A percentile compares a stretch with the other conserved stretches of the same genome.
Evolutionary conservation across 2,113 vertebrate species (phyloP).

Genomic region (Ceratotherium simum): DNA sequence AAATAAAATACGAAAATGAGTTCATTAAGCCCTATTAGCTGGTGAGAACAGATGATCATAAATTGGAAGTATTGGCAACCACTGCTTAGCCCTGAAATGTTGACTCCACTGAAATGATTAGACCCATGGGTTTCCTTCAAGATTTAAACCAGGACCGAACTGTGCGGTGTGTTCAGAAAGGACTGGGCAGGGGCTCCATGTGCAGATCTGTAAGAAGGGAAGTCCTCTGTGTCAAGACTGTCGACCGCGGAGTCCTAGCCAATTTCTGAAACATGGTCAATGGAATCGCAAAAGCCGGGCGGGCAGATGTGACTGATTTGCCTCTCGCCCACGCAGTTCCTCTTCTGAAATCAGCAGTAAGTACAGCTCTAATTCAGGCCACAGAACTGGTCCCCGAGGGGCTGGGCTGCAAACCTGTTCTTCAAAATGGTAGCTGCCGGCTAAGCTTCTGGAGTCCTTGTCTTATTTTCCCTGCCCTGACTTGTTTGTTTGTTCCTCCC

Average conservation of each 20-base stretch:
- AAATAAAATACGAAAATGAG: conserved; percentile 65
- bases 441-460: no score
- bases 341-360: fast-evolving
- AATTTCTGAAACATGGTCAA: background rate
- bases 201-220: background rate
- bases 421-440: background rate
- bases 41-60: conserved; percentile 3
- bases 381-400: fast-evolving
- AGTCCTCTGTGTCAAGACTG: background rate
- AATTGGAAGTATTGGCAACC: conserved; percentile 16
- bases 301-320: fast-evolving
- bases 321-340: fast-evolving
- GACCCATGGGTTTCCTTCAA: background rate
- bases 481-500: background rate
- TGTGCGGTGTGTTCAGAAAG: background rate
- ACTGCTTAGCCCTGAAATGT: background rate
- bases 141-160: background rate
- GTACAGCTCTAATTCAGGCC: background rate
- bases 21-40: conserved; percentile 59
- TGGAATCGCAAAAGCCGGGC: background rate
- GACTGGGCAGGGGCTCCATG: fast-evolving
- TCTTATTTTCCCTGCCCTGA: no score
- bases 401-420: background rate
- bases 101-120: background rate
- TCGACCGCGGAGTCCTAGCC: background rate